phyloP scores from a whole-genome alignment of 2,113 vertebrate species.

The Gopherus evgoodei region DNA sequence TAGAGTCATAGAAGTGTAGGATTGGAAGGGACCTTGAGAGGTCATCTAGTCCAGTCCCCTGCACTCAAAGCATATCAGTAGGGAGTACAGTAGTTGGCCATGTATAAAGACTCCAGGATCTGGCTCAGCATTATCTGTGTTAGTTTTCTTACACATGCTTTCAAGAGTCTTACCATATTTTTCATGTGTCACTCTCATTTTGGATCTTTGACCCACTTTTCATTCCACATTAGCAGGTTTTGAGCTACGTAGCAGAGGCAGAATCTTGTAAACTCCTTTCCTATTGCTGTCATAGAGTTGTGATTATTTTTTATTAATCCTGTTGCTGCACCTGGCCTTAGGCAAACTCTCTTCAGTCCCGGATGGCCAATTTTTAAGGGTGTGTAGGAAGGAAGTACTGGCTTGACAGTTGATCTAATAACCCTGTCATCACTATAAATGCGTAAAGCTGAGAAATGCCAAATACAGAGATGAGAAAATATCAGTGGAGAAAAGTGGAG shows the following conservation, averaged over 20 bases:
- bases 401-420: background rate
- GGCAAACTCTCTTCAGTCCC: background rate
- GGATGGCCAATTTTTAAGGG: background rate
- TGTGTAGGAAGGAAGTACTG: background rate
- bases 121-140: background rate
- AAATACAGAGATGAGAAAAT: background rate
- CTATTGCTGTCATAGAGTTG: background rate
- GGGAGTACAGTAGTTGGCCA: background rate
- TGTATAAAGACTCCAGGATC: background rate
- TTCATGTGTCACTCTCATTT: background rate
- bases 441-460: background rate
- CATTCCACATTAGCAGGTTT: background rate
- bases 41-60: background rate
- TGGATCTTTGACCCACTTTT: background rate
- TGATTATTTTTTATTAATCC: conserved; percentile 16
- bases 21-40: background rate
- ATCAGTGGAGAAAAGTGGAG: background rate
- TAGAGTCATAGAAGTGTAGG: background rate
- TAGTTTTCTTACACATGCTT: background rate
- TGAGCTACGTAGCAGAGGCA: background rate
- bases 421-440: background rate
- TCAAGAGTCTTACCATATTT: background rate
- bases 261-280: background rate
- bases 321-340: conserved; percentile 10
- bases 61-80: background rate